Conservation (phyloP, 1,140 invertebrate species). For the Microplitis demolitor region DNA sequence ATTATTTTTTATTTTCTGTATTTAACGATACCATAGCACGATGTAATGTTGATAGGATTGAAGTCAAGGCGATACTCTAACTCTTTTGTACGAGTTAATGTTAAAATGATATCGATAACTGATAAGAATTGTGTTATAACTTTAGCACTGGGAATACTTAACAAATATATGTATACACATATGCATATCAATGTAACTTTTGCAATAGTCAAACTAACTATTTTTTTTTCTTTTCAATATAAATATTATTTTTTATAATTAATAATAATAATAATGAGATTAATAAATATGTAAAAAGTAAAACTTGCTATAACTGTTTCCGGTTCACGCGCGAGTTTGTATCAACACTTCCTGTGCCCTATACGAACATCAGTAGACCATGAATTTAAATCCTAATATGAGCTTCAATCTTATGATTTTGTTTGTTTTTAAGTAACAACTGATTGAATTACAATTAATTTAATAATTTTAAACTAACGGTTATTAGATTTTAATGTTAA, state of each 20-base stretch:
- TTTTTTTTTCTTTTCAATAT: background rate
- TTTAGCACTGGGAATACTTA: background rate
- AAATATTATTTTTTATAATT: background rate
- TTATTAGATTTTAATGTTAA: too few species aligned
- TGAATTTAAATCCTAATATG: background rate
- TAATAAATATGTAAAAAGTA: background rate
- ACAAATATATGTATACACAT: too few species aligned
- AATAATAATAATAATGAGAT: too few species aligned
- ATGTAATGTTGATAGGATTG: background rate
- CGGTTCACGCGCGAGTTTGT: constrained; percentile 27
- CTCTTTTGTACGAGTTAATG: background rate
- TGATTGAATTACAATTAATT: too few species aligned
- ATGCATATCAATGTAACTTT: too few species aligned
- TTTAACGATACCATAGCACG: too few species aligned
- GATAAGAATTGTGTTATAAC: background rate
- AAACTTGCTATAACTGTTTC: constrained; percentile 2
- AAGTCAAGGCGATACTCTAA: constrained; percentile 18
- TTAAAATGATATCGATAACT: background rate
- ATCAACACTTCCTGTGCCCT: constrained; percentile 8
- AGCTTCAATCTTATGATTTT: background rate
- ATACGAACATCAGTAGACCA: constrained; percentile 6
- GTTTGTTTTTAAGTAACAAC: background rate
- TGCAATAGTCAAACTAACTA: too few species aligned
- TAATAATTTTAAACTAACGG: too few species aligned
- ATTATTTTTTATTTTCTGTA: background rate